Evolutionary conservation across 1,140 invertebrate species (phyloP).

Genomic region (Aricia agestis): DNA sequence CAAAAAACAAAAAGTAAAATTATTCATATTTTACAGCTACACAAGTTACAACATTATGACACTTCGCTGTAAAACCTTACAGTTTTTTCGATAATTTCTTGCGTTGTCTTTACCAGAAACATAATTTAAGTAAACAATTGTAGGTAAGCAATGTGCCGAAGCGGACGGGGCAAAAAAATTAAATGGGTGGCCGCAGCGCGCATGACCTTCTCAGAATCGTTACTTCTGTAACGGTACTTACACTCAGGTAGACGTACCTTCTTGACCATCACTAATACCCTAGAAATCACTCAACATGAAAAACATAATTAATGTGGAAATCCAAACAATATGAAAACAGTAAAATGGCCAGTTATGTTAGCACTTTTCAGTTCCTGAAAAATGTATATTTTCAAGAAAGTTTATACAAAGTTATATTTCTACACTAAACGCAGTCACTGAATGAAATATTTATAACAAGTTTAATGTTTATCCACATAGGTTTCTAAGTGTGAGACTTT

Average conservation of each 20-base stretch:
- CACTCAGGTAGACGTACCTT: slow-evolving; percentile 52
- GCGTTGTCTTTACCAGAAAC: slow-evolving; percentile 7
- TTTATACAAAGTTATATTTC: too few species aligned
- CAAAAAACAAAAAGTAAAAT: not conserved
- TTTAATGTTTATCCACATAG: too few species aligned
- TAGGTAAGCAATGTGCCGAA: slow-evolving; percentile 33
- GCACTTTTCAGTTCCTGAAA: too few species aligned
- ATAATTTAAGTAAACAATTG: slow-evolving; percentile 6
- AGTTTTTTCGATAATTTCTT: not conserved
- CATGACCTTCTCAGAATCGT: slow-evolving; percentile 70
- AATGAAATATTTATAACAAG: too few species aligned
- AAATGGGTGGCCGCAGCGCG: slow-evolving; percentile 57
- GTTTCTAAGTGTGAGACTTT: too few species aligned
- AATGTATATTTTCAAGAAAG: too few species aligned
- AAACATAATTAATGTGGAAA: too few species aligned
- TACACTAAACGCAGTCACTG: too few species aligned
- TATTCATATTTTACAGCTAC: not conserved
- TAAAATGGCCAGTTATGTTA: too few species aligned
- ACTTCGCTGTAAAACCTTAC: not conserved
- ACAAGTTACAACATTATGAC: not conserved
- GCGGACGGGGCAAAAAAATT: slow-evolving; percentile 52
- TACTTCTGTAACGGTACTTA: slow-evolving; percentile 63
- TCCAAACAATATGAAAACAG: too few species aligned
- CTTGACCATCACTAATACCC: slow-evolving; percentile 19
- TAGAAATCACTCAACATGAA: not conserved